These are phyloP conservation scores for Sceloporus tristichus DNA, from an alignment of 2,113 vertebrate genomes.

Conservation along the genomic window DNA sequence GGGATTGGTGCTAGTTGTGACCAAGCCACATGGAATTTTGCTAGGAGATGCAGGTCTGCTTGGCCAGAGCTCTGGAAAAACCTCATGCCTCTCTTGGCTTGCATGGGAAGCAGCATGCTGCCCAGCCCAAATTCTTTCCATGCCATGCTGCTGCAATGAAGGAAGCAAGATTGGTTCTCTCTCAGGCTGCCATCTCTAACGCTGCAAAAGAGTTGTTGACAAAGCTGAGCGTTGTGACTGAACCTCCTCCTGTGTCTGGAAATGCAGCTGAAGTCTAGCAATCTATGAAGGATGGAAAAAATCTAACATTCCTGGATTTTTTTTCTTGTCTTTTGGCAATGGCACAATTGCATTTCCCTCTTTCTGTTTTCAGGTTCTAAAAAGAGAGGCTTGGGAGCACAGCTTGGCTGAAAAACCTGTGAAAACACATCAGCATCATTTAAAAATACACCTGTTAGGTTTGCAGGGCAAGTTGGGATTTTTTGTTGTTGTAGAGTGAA, in stretches of 20 bases:
- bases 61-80: slow-evolving; percentile 22
- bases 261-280: neutral
- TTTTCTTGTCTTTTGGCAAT: neutral
- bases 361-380: neutral
- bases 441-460: neutral
- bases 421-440: neutral
- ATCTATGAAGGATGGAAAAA: neutral
- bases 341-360: neutral
- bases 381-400: neutral
- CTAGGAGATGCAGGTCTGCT: slow-evolving; percentile 15
- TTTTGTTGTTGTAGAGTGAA: neutral
- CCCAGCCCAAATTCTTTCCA: neutral
- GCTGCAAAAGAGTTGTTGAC: neutral
- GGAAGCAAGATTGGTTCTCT: neutral
- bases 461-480: neutral
- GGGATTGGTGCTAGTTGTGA: neutral
- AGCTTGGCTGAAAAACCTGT: neutral
- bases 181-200: neutral
- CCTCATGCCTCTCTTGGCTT: neutral
- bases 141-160: neutral
- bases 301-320: neutral
- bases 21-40: slow-evolving; percentile 18
- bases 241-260: neutral
- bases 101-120: neutral
- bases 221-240: neutral